Percentiles rank a stretch among this genome's conserved stretches.
Conservation (phyloP, 2,888 invertebrate species). For the Autographa pulchrina region DNA sequence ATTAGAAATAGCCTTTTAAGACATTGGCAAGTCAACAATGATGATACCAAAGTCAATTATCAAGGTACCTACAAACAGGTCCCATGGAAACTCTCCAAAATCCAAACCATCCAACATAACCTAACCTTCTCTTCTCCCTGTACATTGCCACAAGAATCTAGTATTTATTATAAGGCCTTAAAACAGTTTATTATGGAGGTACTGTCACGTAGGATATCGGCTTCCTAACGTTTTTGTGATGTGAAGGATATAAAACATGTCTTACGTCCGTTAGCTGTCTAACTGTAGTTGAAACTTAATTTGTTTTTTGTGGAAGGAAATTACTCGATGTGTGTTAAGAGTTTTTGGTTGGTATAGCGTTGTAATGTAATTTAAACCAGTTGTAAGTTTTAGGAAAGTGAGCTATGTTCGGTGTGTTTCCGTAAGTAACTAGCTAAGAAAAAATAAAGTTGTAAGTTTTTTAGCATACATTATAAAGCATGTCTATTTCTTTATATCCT, state of each 20-base stretch:
- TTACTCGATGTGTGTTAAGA: not conserved
- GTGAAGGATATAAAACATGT: slow-evolving; percentile 25
- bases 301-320: slow-evolving; percentile 19
- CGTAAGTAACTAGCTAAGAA: too few relatives aligned
- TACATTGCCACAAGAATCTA: slow-evolving; percentile 33
- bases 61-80: too few relatives aligned
- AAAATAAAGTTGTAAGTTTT: too few relatives aligned
- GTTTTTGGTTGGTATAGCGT: not conserved
- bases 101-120: not conserved
- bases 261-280: slow-evolving; percentile 35
- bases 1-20: too few relatives aligned
- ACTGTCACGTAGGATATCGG: slow-evolving; percentile 51
- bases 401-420: too few relatives aligned
- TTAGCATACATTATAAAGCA: too few relatives aligned
- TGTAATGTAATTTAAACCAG: not conserved
- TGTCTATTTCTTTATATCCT: too few relatives aligned
- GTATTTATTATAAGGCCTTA: slow-evolving; percentile 51
- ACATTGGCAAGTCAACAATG: too few relatives aligned
- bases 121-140: not conserved
- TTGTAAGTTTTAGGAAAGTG: too few relatives aligned
- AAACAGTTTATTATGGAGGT: slow-evolving; percentile 30
- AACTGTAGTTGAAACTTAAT: slow-evolving; percentile 33
- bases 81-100: not conserved
- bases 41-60: too few relatives aligned
- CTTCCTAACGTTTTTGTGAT: slow-evolving; percentile 57